Base-by-base conservation (phyloP, 2,797 vertebrate genomes). In the Paratrypauchen microcephalus region DNA sequence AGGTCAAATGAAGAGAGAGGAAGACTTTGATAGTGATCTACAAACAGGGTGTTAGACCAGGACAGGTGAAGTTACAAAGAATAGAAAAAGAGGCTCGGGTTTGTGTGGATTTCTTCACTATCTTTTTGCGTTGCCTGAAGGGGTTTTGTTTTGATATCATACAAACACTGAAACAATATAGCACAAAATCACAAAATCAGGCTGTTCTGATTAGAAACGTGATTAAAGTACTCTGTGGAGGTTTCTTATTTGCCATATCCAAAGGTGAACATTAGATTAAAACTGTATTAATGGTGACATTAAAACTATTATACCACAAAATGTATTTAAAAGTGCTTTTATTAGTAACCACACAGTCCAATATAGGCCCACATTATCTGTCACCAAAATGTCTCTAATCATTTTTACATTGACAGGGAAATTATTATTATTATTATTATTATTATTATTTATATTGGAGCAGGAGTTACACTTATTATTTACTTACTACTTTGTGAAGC, bases 11-110 rank as follows among this genome's bases (percentile, higher is more conserved):
- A 86, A 87, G 70, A 76, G 77, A 83, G 75, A 81, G 82, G 86
- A 82, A 83, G 74, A 79, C 87, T 90, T 88, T 91, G 87, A 91
- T 89, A 89, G 86, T 87, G 78, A 88, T 87, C 82, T 88, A 83
- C 87, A 89, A 87, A 86, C 80, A 81, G 70, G 81, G 78, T 90
- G 87, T 91, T 85, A 68, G 79, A 84, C 78, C 83, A 87, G 83
- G 80, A 81, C 86, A 89, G 87, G 86, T 89, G 83, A 83, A 83
- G 84, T 79, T 83, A 73, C 73, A 72, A 77, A 82, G 73, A 77
- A 81, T 72, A 78, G 71, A 74, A 41, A 80, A 83, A 82, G 74
- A 69, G 64, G 80, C 77, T 52, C 23, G 77, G 57, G 74, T 84
- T 79, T 82, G 69, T 83, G 73, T 78, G 84, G 78, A 83, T 83